A percentile compares a stretch with the other conserved stretches of the same genome.
Conservation (phyloP, 2,113 vertebrate genomes). For the Regulus satrapa region DNA sequence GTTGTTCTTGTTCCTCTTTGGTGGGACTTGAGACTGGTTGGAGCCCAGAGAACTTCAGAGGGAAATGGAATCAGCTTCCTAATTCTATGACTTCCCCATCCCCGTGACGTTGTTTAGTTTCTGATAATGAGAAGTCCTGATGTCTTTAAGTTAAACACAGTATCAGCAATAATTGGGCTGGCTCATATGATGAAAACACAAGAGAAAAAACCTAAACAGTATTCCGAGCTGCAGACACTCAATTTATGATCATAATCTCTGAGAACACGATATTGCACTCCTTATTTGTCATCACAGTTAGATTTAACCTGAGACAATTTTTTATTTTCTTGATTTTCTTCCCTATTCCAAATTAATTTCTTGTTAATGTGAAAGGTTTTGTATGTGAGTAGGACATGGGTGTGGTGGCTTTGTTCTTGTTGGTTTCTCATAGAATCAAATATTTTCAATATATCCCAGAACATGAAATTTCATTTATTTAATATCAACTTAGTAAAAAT, state of each 20-base stretch:
- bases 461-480: neutral
- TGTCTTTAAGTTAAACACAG: neutral
- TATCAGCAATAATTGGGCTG: neutral
- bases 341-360: neutral
- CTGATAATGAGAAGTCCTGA: neutral
- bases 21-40: neutral
- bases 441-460: neutral
- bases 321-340: neutral
- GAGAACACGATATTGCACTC: neutral
- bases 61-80: neutral
- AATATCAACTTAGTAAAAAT: neutral
- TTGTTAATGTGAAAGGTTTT: neutral
- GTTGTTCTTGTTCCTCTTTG: neutral
- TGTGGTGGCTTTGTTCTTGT: neutral
- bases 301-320: neutral
- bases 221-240: neutral
- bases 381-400: neutral
- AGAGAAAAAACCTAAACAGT: accelerated
- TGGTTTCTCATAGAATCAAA: neutral
- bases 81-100: neutral
- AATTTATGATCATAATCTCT: neutral
- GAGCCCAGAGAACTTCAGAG: neutral
- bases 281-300: neutral
- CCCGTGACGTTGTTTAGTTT: neutral
- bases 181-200: neutral